phyloP scores from a whole-genome alignment of 2,113 vertebrate species.

The Podarcis muralis region DNA sequence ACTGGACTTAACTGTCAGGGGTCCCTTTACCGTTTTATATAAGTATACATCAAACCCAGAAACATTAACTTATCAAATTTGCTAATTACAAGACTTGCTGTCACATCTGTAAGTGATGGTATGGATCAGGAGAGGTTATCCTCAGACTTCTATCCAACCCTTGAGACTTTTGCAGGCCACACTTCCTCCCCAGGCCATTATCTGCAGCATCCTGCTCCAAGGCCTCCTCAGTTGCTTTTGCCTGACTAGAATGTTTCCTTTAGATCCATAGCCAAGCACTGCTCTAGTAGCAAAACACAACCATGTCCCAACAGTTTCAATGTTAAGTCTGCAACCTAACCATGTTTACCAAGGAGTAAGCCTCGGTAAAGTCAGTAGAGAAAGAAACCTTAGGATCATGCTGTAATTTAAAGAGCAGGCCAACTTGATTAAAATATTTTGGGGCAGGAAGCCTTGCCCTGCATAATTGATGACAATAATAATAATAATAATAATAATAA shows the following conservation, averaged over 20 bases:
- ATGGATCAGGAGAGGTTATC: not conserved
- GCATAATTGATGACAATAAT: no score
- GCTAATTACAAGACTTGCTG: not conserved
- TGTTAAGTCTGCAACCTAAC: not conserved
- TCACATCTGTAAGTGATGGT: not conserved
- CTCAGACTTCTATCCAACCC: no score
- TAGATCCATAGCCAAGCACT: not conserved
- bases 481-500: no score
- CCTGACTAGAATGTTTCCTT: not conserved
- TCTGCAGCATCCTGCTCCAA: no score
- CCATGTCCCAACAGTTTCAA: not conserved
- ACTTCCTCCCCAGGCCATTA: no score
- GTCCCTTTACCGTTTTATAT: no score
- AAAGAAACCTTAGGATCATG: not conserved
- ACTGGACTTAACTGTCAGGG: no score
- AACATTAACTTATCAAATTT: not conserved
- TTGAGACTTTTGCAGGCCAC: no score
- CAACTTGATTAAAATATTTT: no score
- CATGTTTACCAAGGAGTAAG: not conserved
- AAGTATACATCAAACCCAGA: not conserved
- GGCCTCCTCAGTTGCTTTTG: no score
- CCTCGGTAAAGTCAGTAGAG: not conserved
- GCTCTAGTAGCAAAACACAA: not conserved
- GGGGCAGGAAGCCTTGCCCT: no score
- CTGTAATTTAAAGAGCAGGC: not conserved